Base-by-base conservation (phyloP, 2,888 invertebrate genomes). In the Beris morrisii region DNA sequence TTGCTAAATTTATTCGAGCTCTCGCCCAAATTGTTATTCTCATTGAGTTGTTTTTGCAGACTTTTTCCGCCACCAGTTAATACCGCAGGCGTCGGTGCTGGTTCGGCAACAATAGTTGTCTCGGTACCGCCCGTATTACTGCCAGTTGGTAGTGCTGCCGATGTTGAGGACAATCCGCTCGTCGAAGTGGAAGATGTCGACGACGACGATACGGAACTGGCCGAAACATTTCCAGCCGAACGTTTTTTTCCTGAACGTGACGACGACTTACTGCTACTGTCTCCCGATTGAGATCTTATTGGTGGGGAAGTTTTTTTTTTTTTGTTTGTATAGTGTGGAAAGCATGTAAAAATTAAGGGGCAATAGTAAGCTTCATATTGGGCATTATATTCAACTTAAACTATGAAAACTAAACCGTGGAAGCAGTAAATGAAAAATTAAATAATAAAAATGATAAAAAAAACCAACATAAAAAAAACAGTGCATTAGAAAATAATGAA, bases 221-320 rank as follows among this genome's bases (percentile, higher is more conserved):
- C 4, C 15, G 57, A 15, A 48, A 50, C 46, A 15, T 73, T 71
- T 59, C 69, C 69, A 12, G 76, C 75, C 12, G 77, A 77, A n/a
- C 79, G 76, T 64, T 79, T 79, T 69, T 80, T 80, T 55, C 78
- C 78, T 53, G 79, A 78, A 45, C 80, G 75, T 6, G 38, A 38
- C 38, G 61, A 61, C 12, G 79, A 78, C 58, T 73, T 76, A 69
- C 66, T 70, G 63, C 68, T 70, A 68, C 70, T 71, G 55, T 73
- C 73, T 67, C 72, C 72, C 64, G 73, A 73, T 69, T 72, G 71
- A 55, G 73, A 73, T 73, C 73, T 72, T 71, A 13, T 59, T 44
- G n/a, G 57, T 15, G 43, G 22, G 5, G 38, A 38, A 38, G 38
- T 64, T 65, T 54, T 5, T 11, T 68, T 57, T 57, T 61, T 56